Evolutionary conservation across 2,113 vertebrate species (phyloP).

Genomic region (Vulpes ferrilata): DNA sequence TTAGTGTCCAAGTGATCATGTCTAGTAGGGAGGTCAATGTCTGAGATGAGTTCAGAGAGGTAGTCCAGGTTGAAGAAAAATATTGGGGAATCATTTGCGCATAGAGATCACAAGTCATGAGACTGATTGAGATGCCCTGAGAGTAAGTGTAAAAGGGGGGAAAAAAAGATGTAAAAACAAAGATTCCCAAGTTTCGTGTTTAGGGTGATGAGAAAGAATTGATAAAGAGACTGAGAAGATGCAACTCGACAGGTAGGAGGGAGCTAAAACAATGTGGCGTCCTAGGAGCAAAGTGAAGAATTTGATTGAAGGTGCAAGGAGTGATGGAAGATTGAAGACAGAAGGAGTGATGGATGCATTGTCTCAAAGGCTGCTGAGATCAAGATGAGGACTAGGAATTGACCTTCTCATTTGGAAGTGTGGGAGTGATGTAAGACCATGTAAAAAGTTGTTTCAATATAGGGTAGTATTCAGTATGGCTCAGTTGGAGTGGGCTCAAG

Average conservation of each 20-base stretch:
- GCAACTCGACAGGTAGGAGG: not conserved
- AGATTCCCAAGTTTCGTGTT: not conserved
- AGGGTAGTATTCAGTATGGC: not conserved
- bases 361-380: not conserved
- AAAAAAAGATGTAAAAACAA: not conserved
- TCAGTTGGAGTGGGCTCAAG: not conserved
- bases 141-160: not conserved
- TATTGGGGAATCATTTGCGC: not conserved
- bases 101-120: not conserved
- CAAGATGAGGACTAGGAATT: not conserved
- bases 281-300: not conserved
- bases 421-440: not conserved
- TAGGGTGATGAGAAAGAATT: not conserved
- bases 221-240: not conserved
- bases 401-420: not conserved
- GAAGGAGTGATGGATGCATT: not conserved
- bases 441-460: not conserved
- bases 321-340: not conserved
- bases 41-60: not conserved
- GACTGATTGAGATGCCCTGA: not conserved
- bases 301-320: not conserved
- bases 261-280: not conserved
- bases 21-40: not conserved
- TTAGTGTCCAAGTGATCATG: too few species aligned
- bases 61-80: not conserved